Evolutionary conservation across 2,113 vertebrate genomes (phyloP).

Genomic region (Bothrops jararaca): DNA sequence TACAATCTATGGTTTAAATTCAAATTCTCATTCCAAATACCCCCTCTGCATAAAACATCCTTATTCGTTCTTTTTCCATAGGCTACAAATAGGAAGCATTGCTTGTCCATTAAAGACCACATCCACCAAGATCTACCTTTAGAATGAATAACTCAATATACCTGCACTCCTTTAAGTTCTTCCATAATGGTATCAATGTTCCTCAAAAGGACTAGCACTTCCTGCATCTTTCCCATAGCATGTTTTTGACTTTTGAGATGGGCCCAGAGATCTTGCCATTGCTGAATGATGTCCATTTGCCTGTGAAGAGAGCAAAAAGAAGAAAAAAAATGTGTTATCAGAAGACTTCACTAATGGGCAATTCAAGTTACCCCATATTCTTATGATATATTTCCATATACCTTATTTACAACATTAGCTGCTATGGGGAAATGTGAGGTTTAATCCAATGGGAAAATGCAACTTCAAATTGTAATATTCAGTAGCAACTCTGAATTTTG

Average conservation of each 20-base stretch:
- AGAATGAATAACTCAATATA: constrained; percentile 39
- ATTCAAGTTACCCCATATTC: background rate
- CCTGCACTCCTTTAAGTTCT: constrained; percentile 83
- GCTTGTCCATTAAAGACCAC: background rate
- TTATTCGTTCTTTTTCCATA: background rate
- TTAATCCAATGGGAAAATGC: background rate
- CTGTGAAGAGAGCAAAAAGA: constrained; percentile 47
- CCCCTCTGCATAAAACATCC: background rate
- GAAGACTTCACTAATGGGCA: background rate
- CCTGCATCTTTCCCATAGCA: constrained; percentile 59
- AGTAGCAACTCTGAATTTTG: background rate
- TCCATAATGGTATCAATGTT: constrained; percentile 73
- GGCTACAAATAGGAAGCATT: background rate
- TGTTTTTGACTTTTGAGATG: constrained; percentile 71
- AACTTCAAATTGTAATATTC: background rate
- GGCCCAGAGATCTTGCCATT: constrained; percentile 78
- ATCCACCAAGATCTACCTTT: background rate
- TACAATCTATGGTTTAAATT: background rate
- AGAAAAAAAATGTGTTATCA: background rate
- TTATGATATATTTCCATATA: background rate
- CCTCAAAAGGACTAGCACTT: constrained; percentile 73
- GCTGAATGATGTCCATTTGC: constrained; percentile 68
- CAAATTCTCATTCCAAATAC: background rate
- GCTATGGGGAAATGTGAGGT: background rate
- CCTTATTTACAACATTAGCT: background rate